Evolutionary conservation across 1,140 invertebrate genomes (phyloP), one percentile per base, ranked within the genome.

Genomic region (Maniola jurtina): DNA sequence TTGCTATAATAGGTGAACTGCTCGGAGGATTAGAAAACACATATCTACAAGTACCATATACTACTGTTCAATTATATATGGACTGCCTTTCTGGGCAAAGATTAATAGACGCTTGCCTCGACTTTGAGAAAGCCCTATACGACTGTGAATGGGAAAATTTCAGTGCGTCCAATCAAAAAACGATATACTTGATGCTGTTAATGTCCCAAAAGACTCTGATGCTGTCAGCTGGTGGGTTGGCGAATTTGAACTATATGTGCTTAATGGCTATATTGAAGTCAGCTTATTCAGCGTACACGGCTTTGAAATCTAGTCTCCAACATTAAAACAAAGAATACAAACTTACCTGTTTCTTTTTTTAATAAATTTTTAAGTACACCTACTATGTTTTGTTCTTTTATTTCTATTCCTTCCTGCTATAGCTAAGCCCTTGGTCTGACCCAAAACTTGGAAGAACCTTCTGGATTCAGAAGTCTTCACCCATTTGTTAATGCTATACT

Each of bases 81-180:
- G 83, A 82, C 34, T 86, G 83, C 60, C 76, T 80, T 10, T 71
- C 69, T 11, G 85, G 85, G 1, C 85, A 88, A 70, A 72, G 71
- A 5, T 57, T 88, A 0, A 76, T 78, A 15, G 79, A 85, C 42
- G 77, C 84, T 0, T 76, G 77, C 60, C 6, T 65, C 2, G 54
- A 13, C 7, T 85, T 85, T 48, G 79, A 84, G 40, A 73, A 64
- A 3, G 71, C 86, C 0, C 71, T 88, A 1, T 88, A 86, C 40
- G 64, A 67, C 56, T 80, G 81, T 34, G 72, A 77, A 61, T 88
- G 85, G 85, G 81, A 88, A 58, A 77, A 79, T 16, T 86, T 82
- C 56, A 64, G 77, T 66, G 56, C 36, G 0, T 15, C 57, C 0
- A 85, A 86, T 48, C 78, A 70, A 78, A 85, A 71, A 62, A 82